Evolutionary conservation across 2,113 vertebrate genomes (phyloP).

Genomic region (Atherinomorus stipes): DNA sequence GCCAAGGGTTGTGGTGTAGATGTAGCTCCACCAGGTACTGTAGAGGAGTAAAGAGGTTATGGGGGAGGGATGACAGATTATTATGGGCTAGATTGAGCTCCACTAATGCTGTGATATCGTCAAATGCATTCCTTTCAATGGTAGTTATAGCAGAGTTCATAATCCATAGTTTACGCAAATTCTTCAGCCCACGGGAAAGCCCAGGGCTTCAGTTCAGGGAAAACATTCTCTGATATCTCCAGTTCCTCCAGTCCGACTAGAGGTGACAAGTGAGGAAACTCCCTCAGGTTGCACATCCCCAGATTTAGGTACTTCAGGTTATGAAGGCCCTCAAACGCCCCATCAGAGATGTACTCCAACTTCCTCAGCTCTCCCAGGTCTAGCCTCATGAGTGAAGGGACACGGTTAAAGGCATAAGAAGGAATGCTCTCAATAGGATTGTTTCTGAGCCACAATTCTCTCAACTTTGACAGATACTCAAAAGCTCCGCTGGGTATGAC

Average conservation of each 20-base stretch:
- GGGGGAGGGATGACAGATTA: constrained; percentile 95
- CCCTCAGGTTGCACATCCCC: constrained; percentile 96
- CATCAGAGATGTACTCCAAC: constrained; percentile 97
- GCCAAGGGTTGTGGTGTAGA: constrained; percentile 98
- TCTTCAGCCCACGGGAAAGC: constrained; percentile 93
- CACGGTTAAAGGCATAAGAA: constrained; percentile 97
- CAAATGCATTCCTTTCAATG: constrained; percentile 97
- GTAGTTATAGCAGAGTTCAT: constrained; percentile 96
- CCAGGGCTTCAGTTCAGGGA: constrained; percentile 91
- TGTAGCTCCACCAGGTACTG: constrained; percentile 96
- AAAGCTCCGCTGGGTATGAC: constrained; percentile 98
- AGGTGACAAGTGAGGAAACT: constrained; percentile 94
- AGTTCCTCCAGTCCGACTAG: constrained; percentile 94
- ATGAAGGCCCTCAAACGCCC: constrained; percentile 94
- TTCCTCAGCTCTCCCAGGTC: constrained; percentile 96
- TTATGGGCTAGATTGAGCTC: constrained; percentile 99
- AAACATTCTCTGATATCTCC: constrained; percentile 97
- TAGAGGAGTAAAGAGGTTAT: constrained; percentile 95
- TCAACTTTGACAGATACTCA: constrained; percentile 96
- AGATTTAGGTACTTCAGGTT: constrained; percentile 99
- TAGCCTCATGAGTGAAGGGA: constrained; percentile 96
- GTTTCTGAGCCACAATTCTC: constrained; percentile 97
- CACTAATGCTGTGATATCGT: constrained; percentile 94
- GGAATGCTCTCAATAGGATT: constrained; percentile 99
- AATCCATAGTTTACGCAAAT: constrained; percentile 97